Percentiles rank a stretch among this genome's conserved stretches.
These are phyloP conservation scores for Atherinomorus stipes DNA, from an alignment of 2,113 vertebrate genomes.

Conservation along the genomic window DNA sequence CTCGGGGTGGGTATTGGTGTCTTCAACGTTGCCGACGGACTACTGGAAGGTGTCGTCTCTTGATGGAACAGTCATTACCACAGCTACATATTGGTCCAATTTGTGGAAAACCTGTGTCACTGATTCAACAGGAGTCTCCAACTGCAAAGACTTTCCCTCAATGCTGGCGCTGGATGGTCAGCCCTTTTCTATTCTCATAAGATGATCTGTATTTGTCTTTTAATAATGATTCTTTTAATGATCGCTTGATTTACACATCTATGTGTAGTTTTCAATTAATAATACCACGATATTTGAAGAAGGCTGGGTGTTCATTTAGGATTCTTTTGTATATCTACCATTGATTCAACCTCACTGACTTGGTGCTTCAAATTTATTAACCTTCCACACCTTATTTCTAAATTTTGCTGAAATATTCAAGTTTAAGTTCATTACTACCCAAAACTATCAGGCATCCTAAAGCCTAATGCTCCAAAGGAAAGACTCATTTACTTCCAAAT, in stretches of 20 bases:
- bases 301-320: not conserved
- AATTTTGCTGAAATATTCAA: conserved; percentile 8
- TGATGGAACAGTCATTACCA: conserved; percentile 95
- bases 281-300: not conserved
- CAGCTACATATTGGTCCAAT: conserved; percentile 94
- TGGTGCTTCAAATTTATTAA: not conserved
- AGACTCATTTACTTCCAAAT: conserved; percentile 69
- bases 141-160: conserved; percentile 95
- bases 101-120: conserved; percentile 96
- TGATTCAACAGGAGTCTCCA: conserved; percentile 94
- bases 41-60: conserved; percentile 95
- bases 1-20: conserved; percentile 91
- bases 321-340: not conserved
- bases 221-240: not conserved
- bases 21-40: conserved; percentile 92
- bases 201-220: not conserved
- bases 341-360: not conserved
- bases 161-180: conserved; percentile 96
- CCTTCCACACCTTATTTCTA: not conserved
- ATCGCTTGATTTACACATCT: not conserved
- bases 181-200: conserved; percentile 47
- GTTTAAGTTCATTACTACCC: conserved; percentile 11
- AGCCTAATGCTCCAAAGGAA: conserved; percentile 13
- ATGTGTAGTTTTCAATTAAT: not conserved
- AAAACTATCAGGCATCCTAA: conserved; percentile 15